Evolutionary conservation across 2,797 vertebrate species (phyloP), one percentile per base, ranked within the genome.

Genomic region (Phrynocephalus forsythii): DNA sequence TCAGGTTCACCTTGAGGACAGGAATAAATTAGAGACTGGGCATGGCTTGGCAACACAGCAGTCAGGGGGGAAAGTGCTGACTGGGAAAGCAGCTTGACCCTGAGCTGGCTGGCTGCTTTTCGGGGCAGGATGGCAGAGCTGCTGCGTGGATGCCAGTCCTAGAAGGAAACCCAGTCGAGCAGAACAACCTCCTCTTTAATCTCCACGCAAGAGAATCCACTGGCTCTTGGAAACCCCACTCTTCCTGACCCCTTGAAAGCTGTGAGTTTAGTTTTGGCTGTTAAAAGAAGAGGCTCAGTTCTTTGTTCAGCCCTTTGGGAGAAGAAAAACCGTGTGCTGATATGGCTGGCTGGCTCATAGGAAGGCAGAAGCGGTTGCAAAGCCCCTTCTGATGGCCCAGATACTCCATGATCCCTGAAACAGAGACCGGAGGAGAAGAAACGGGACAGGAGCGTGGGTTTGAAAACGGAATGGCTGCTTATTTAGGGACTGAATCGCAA

Each of bases 371-470:
- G 84, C n/a, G 79, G 30, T 66, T 63, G 75, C 80, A 66, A 83
- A 67, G 44, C 76, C 60, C 22, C 80, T 72, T 38, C 80, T 79
- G 67, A 38, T 67, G 79, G 85, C 75, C 73, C 28, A 69, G 81
- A 77, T 56, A 82, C 20, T 77, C 79, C 67, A 3, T 86, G 67
- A 79, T 83, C 73, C 38, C n/a, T 83, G 52, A 86, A 89, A 82
- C n/a, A 78, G 30, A 67, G 79, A 20, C 84, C 44, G 3, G 75
- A 79, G 56, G 87, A 67, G n/a, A 80, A 68, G 69, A 87, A 76
- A 30, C 38, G 80, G 72, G 48, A 78, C 11, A 20, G 20, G 50
- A 56, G 30, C 15, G 1, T 26, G 67, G 66, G 8, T 52, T 71
- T 24, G 7, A 50, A 79, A 33, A 33, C 24, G 5, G 33, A 18